A percentile compares a stretch with the other conserved stretches of the same genome.
phyloP scores from a whole-genome alignment of 2,113 vertebrate genomes.

The Chinchilla lanigera region DNA sequence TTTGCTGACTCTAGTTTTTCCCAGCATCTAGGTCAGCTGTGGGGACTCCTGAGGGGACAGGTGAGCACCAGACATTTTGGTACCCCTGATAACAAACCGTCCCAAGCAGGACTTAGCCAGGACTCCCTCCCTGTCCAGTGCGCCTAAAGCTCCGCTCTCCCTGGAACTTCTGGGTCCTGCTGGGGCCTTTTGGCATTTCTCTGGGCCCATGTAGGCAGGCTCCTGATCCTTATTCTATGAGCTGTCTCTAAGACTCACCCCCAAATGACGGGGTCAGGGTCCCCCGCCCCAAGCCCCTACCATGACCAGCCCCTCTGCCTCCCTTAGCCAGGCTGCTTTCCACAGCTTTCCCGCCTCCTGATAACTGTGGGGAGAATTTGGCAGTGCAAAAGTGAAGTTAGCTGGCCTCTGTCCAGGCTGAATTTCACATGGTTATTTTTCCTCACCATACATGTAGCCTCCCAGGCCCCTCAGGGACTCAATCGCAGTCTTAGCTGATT shows the following conservation, averaged over 20 bases:
- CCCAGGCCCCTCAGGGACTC: constrained; percentile 49
- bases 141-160: background rate
- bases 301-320: background rate
- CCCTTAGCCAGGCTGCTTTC: background rate
- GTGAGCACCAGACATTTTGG: background rate
- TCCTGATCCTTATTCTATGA: background rate
- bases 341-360: background rate
- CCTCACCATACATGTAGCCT: constrained; percentile 68
- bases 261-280: background rate
- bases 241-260: constrained; percentile 28
- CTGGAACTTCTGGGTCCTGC: background rate
- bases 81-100: background rate
- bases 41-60: background rate
- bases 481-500: constrained; percentile 55
- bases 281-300: background rate
- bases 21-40: background rate
- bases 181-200: background rate
- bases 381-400: constrained; percentile 7
- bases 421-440: constrained; percentile 70
- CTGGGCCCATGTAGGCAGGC: background rate
- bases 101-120: background rate
- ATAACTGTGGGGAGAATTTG: constrained; percentile 59
- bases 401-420: constrained; percentile 59
- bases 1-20: background rate
- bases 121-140: background rate